Conservation (phyloP, 2,113 vertebrate species). For the Sinocyclocheilus maitianheensis region DNA sequence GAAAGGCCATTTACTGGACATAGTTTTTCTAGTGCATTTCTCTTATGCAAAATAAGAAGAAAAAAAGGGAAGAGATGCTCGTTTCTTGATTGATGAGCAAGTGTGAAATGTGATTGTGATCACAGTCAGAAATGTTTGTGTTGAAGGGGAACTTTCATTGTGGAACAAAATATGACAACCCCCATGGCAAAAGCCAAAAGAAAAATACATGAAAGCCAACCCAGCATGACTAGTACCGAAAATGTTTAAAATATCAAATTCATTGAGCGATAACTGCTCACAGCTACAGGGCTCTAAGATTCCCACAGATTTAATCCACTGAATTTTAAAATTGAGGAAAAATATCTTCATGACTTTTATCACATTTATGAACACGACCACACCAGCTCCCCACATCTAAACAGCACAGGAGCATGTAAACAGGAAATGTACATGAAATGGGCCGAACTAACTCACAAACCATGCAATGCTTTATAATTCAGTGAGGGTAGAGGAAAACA, state of each 20-base stretch:
- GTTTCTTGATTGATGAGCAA: constrained; percentile 42
- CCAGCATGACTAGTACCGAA: background rate
- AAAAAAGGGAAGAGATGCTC: background rate
- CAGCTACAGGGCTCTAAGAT: constrained; percentile 12
- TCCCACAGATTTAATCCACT: background rate
- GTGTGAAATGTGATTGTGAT: constrained; percentile 43
- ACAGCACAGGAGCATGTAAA: constrained; percentile 13
- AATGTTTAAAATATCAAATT: constrained; percentile 31
- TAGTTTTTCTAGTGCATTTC: constrained; percentile 4
- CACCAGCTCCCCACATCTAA: background rate
- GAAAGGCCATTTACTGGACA: background rate
- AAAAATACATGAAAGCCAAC: constrained; percentile 10
- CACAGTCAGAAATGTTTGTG: constrained; percentile 16
- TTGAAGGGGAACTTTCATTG: constrained; percentile 29
- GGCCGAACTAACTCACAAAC: constrained; percentile 8
- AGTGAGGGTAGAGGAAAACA: constrained; percentile 1
- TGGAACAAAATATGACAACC: constrained; percentile 22
- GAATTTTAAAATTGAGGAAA: background rate
- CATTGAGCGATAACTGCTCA: constrained; percentile 17
- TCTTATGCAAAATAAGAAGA: background rate
- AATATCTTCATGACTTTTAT: background rate
- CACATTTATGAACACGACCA: background rate
- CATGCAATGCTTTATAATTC: background rate
- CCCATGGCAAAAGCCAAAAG: background rate
- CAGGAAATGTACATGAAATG: background rate